phyloP scores from a whole-genome alignment of 2,888 invertebrate genomes.

The Eutolmus rufibarbis region DNA sequence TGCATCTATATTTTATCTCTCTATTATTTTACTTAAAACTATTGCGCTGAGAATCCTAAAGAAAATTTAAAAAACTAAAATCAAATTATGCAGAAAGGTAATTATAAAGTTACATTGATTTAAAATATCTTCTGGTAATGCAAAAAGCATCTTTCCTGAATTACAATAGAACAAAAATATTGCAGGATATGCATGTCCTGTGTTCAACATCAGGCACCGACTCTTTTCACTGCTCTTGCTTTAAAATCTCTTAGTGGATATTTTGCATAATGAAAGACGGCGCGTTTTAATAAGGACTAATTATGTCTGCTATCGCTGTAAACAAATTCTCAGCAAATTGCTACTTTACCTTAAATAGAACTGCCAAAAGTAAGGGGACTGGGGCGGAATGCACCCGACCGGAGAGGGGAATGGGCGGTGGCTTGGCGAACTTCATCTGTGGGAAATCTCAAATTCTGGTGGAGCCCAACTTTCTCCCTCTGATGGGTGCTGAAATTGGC shows the following conservation, averaged over 20 bases:
- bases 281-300: not conserved
- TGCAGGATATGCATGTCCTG: too few relatives aligned
- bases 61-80: too few relatives aligned
- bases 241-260: not conserved
- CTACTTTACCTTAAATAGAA: not conserved
- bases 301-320: not conserved
- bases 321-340: not conserved
- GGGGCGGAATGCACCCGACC: not conserved
- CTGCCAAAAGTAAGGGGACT: not conserved
- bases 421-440: not conserved
- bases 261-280: not conserved
- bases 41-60: too few relatives aligned
- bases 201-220: too few relatives aligned
- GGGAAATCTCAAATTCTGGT: not conserved
- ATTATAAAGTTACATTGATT: too few relatives aligned
- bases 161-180: too few relatives aligned
- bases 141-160: too few relatives aligned
- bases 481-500: not conserved
- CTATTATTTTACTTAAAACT: too few relatives aligned
- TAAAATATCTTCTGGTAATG: too few relatives aligned
- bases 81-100: too few relatives aligned
- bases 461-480: not conserved
- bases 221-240: too few relatives aligned
- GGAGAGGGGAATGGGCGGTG: not conserved
- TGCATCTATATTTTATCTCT: too few relatives aligned